Base-by-base conservation (phyloP, 2,888 invertebrate species). In the Parapristionchus giblindavisi region DNA sequence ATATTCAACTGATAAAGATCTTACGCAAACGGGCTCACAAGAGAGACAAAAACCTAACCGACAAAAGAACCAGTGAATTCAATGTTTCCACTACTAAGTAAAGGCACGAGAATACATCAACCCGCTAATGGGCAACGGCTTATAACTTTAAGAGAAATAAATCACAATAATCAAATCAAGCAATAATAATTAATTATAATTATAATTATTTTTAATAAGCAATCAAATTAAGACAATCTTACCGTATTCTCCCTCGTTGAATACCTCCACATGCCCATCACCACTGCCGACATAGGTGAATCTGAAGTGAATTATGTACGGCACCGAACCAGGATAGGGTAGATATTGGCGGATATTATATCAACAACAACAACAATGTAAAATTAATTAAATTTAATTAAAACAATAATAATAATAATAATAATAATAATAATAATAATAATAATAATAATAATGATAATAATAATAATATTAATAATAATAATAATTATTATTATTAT, bases 231-330 rank as follows among this genome's bases (percentile, higher is more conserved):
- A 17, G 11, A 58, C 51, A 17, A 58, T 21, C 58, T 84, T 85
- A 48, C 85, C 85, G 76, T 82, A 85, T 61, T 84, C 81, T 14
- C 81, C 82, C 17, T 79, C 56, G 60, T 79, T 81, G 78, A 85
- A 85, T 8, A 85, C 83, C 68, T 85, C 84, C n/a, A 85, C 77
- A 71, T 79, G 78, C 4, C 84, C 84, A 56, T 85, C 84, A 27
- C 78, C 79, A 14, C 78, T 80, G 8, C 84, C 85, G 11, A 83
- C 84, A 73, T 84, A 85, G 1, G 82, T 82, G 52, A 75, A 80
- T 61, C 83, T 81, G 48, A 40, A 78, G 40, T 21, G 68, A 38
- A n/a, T 11, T 21, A 52, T n/a, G n/a, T n/a, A n/a, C n/a, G n/a
- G n/a, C n/a, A n/a, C n/a, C n/a, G n/a, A n/a, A n/a, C n/a, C n/a